Evolutionary conservation across 2,113 vertebrate species (phyloP).

Genomic region (Bubalus kerabau): DNA sequence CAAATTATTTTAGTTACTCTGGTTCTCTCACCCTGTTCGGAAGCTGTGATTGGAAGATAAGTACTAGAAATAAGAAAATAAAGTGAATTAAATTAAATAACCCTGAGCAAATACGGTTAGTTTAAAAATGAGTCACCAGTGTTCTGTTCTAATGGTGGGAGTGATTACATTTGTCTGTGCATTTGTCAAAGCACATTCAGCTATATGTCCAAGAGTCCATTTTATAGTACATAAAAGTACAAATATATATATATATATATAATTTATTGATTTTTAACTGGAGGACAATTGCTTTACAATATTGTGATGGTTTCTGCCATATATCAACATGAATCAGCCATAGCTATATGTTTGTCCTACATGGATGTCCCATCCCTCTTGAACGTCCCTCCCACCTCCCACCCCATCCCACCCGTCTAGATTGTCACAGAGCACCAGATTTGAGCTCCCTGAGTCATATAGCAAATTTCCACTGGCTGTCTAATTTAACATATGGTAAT

Average conservation of each 20-base stretch:
- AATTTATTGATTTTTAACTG: neutral
- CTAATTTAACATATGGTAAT: neutral
- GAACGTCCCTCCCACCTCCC: neutral
- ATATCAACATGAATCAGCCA: neutral
- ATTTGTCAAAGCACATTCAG: neutral
- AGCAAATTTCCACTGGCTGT: neutral
- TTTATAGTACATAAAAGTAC: neutral
- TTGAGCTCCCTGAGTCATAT: neutral
- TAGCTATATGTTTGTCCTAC: neutral
- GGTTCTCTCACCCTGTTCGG: neutral
- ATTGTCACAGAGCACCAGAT: neutral
- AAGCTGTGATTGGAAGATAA: neutral
- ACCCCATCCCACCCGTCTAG: neutral
- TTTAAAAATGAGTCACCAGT: neutral
- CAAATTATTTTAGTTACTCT: neutral
- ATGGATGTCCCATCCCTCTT: neutral
- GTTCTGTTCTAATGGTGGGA: neutral
- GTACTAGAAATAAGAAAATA: neutral
- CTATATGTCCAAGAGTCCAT: neutral
- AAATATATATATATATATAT: neutral
- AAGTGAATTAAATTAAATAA: neutral
- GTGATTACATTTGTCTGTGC: neutral
- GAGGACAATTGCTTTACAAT: neutral
- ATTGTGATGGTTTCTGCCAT: neutral
- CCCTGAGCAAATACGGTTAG: neutral